Percentiles rank a stretch among this genome's conserved stretches.
Conservation (phyloP, 2,888 invertebrate genomes). For the Mycogona germanica region DNA sequence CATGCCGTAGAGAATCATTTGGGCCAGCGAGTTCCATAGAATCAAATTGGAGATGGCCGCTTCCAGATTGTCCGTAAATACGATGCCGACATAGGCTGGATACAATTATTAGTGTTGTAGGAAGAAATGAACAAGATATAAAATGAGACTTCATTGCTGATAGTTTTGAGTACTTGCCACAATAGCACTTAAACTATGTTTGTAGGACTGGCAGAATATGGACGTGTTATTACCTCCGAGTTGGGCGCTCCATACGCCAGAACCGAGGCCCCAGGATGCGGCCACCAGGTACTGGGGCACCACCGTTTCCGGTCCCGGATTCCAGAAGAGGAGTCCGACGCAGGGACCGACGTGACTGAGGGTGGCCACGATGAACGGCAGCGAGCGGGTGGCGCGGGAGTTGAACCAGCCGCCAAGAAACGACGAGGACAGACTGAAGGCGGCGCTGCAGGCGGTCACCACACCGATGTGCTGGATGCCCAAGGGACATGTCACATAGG, state of each 20-base stretch:
- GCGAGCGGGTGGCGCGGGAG: slow-evolving; percentile 25
- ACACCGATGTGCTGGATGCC: slow-evolving; percentile 35
- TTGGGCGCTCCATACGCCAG: slow-evolving; percentile 12
- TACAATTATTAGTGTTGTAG: too few relatives aligned
- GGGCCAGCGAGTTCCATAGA: slow-evolving; percentile 79
- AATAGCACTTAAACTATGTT: too few relatives aligned
- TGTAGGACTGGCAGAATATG: too few relatives aligned
- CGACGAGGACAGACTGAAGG: slow-evolving; percentile 34
- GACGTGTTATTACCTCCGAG: slow-evolving; percentile 7
- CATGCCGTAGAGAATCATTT: slow-evolving; percentile 78
- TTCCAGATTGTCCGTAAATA: slow-evolving; percentile 78
- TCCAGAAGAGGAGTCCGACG: slow-evolving; percentile 9
- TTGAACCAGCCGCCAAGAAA: slow-evolving; percentile 34
- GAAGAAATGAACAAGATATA: too few relatives aligned
- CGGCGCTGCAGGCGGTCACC: slow-evolving; percentile 37
- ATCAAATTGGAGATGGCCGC: slow-evolving; percentile 85
- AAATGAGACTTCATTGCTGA: too few relatives aligned
- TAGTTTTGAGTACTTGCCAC: too few relatives aligned
- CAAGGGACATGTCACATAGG: slow-evolving; percentile 19
- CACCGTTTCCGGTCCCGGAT: not conserved
- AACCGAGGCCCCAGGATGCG: slow-evolving; percentile 7
- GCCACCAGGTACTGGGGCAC: not conserved
- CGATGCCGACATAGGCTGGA: slow-evolving; percentile 73
- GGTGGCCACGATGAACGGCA: slow-evolving; percentile 7
- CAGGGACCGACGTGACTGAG: not conserved